Evolutionary conservation across 2,888 invertebrate genomes (phyloP), one percentile per base, ranked within the genome.

Genomic region (Synanthedon myopaeformis): DNA sequence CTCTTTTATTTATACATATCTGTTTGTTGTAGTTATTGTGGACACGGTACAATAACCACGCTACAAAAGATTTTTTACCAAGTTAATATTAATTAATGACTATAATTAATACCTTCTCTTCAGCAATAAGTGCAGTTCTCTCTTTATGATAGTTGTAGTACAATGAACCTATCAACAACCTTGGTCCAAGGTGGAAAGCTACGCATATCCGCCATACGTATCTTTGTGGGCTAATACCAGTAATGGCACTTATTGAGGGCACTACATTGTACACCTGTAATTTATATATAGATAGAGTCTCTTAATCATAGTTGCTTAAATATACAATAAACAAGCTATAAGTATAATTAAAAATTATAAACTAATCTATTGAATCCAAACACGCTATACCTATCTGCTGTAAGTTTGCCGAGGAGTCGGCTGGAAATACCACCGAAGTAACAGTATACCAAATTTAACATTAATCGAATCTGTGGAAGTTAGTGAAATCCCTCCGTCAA

Each of bases 231-330:
- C 95, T 94, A 63, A 97, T 92, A 53, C 97, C 97, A 58, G 97
- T 97, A 77, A 97, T 95, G 61, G 97, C 96, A 90, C 96, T 97
- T 88, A 97, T 96, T 67, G 96, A 96, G 70, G 97, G 97, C 74
- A 97, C 93, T 79, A 96, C 92, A 83, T 97, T 97, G 81, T 95
- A 96, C 55, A 96, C 97, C 97, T 97, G 79, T 4, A 83, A 77
- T 35, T 35, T 10, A 35, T 35, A 35, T 35, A 35, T 35, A 35
- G n/a, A n/a, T n/a, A n/a, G 28, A 28, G 35, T 10, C 23, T 35
- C 35, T 6, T 35, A 35, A 35, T 35, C 8, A 8, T 35, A 35
- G 35, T 35, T 35, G 35, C 35, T 35, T 35, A 2, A 10, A 23
- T 23, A 23, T 23, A 23, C 23, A 23, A 5, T 23, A 23, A 23